Percentiles rank a stretch among this genome's conserved stretches.
Evolutionary conservation across 2,888 invertebrate species (phyloP).

Genomic region (Dryocosmus kuriphilus): DNA sequence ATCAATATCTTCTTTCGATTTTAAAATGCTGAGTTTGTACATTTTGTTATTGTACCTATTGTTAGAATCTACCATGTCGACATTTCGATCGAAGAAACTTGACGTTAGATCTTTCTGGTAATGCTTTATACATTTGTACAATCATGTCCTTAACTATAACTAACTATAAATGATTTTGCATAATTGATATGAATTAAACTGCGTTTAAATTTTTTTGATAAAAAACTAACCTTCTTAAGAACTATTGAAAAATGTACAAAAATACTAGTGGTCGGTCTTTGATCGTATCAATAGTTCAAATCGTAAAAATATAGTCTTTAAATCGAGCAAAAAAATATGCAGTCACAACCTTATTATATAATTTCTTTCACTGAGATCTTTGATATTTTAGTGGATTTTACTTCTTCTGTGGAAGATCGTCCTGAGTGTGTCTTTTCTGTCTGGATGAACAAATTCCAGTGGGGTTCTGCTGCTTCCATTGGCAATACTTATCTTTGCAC

Average conservation of each 20-base stretch:
- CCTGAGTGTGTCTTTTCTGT: conserved; percentile 61
- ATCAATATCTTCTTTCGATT: neutral
- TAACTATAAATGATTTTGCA: neutral
- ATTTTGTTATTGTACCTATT: neutral
- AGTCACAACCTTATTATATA: conserved; percentile 20
- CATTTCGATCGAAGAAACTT: neutral
- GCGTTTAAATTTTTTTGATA: neutral
- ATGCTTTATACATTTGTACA: neutral
- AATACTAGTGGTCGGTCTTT: conserved; percentile 18
- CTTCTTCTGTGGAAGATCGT: conserved; percentile 60
- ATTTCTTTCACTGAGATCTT: conserved; percentile 17
- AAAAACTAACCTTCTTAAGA: conserved; percentile 6
- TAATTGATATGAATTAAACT: neutral
- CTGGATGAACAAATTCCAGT: conserved; percentile 59
- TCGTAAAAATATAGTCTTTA: conserved; percentile 12
- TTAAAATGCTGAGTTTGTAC: neutral
- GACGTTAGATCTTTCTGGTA: neutral
- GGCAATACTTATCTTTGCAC: conserved; percentile 59
- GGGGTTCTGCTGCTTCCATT: conserved; percentile 66
- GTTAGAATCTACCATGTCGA: neutral
- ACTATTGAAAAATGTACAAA: conserved; percentile 16
- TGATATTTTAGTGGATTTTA: conserved; percentile 43
- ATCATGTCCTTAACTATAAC: neutral
- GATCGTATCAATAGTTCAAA: conserved; percentile 7
- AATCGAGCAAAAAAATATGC: conserved; percentile 17